A percentile compares a stretch with the other conserved stretches of the same genome.
Conservation (phyloP, 1,140 invertebrate species). For the Anthonomus grandis region DNA sequence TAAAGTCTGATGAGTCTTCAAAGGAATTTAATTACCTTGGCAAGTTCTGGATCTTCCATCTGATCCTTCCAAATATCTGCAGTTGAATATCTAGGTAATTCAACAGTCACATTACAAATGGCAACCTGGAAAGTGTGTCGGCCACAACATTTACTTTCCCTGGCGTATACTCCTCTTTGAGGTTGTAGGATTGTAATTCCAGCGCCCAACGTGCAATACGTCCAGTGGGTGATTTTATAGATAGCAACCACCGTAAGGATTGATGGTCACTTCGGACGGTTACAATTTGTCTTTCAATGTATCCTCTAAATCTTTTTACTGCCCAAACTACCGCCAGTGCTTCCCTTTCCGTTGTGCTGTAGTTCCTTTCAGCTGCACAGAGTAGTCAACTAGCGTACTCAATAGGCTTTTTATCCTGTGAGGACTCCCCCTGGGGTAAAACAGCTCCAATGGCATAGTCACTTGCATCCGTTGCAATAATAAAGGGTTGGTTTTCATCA, state of each 20-base stretch:
- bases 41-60: neutral
- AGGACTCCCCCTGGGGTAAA: conserved; percentile 40
- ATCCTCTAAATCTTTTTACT: conserved; percentile 44
- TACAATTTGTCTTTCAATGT: conserved; percentile 45
- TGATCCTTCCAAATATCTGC: neutral
- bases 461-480: conserved; percentile 41
- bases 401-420: conserved; percentile 43
- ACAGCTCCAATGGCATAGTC: conserved; percentile 45
- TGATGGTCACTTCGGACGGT: conserved; percentile 39
- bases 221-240: conserved; percentile 3
- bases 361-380: conserved; percentile 44
- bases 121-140: neutral
- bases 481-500: conserved; percentile 6
- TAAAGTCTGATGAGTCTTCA: too few species aligned
- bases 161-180: neutral
- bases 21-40: neutral
- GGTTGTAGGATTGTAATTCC: conserved; percentile 9
- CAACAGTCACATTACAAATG: neutral
- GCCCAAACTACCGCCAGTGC: conserved; percentile 47
- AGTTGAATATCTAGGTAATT: conserved; percentile 10
- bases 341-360: conserved; percentile 46
- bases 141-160: neutral
- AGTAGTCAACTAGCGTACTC: conserved; percentile 45
- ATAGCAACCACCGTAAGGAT: conserved; percentile 27
- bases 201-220: neutral